Evolutionary conservation across 2,888 invertebrate genomes (phyloP).

Genomic region (Archaeoteleia sp.): DNA sequence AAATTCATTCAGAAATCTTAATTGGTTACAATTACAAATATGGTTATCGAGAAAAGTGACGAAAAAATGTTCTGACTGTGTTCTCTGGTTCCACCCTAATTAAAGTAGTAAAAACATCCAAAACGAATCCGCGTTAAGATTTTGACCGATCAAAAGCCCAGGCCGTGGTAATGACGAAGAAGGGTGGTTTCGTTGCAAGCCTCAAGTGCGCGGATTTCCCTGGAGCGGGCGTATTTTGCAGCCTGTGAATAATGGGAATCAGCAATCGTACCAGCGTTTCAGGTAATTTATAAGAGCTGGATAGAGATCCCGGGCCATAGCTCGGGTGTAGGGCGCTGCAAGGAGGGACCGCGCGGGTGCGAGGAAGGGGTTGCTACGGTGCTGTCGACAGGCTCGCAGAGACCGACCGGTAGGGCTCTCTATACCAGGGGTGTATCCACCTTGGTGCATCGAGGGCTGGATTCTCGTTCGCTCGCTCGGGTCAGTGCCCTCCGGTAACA

Average conservation of each 20-base stretch:
- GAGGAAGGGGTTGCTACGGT: slow-evolving; percentile 56
- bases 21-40: too few species aligned
- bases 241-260: slow-evolving; percentile 57
- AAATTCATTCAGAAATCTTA: too few species aligned
- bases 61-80: too few species aligned
- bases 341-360: slow-evolving; percentile 50
- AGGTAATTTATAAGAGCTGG: slow-evolving; percentile 71
- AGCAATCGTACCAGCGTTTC: slow-evolving; percentile 57
- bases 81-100: too few species aligned
- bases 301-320: slow-evolving; percentile 68
- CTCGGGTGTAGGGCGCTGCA: slow-evolving; percentile 54
- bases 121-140: too few species aligned
- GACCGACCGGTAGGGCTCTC: slow-evolving; percentile 51
- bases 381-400: slow-evolving; percentile 54
- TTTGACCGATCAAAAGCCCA: too few species aligned
- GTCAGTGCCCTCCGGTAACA: slow-evolving; percentile 75
- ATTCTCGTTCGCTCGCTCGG: slow-evolving; percentile 68
- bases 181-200: slow-evolving; percentile 1
- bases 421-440: slow-evolving; percentile 70
- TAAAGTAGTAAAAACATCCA: too few species aligned
- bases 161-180: not conserved
- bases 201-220: slow-evolving; percentile 5
- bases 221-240: slow-evolving; percentile 47
- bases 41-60: too few species aligned
- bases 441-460: slow-evolving; percentile 69